Percentiles rank a stretch among this genome's conserved stretches.
Conservation (phyloP, 2,797 vertebrate genomes). For the Stomatorhinus walkeri region DNA sequence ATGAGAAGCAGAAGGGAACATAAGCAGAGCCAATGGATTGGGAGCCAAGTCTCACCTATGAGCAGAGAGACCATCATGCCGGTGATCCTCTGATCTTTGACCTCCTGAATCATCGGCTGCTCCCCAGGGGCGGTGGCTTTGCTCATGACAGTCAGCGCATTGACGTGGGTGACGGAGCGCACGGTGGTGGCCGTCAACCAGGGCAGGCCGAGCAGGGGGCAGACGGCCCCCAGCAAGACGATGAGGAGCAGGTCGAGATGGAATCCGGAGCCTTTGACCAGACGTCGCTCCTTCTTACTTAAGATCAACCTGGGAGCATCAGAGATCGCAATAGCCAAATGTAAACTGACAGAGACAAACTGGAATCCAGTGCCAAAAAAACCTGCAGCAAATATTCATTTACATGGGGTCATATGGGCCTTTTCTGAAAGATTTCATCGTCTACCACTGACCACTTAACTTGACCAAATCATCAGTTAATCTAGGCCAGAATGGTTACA, state of each 20-base stretch:
- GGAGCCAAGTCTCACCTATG: conserved; percentile 66
- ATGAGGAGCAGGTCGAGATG: conserved; percentile 94
- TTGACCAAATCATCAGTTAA: background rate
- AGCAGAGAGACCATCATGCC: conserved; percentile 81
- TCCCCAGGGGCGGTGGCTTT: conserved; percentile 91
- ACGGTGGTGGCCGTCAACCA: conserved; percentile 95
- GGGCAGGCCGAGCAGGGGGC: conserved; percentile 86
- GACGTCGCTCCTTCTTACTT: conserved; percentile 86
- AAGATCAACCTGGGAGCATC: conserved; percentile 74
- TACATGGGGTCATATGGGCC: background rate
- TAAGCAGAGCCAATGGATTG: background rate
- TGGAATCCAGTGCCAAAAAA: background rate
- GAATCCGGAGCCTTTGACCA: conserved; percentile 92
- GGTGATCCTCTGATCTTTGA: conserved; percentile 82
- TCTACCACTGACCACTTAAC: background rate
- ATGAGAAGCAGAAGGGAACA: background rate
- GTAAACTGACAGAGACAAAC: background rate
- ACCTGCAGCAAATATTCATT: background rate
- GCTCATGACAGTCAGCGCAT: conserved; percentile 94
- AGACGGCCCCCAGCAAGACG: conserved; percentile 82
- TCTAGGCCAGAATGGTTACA: background rate
- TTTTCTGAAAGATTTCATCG: background rate
- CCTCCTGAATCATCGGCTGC: conserved; percentile 80
- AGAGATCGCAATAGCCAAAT: background rate
- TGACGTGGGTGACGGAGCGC: conserved; percentile 91